phyloP scores from a whole-genome alignment of 2,113 vertebrate genomes.

The Zosterops lateralis region DNA sequence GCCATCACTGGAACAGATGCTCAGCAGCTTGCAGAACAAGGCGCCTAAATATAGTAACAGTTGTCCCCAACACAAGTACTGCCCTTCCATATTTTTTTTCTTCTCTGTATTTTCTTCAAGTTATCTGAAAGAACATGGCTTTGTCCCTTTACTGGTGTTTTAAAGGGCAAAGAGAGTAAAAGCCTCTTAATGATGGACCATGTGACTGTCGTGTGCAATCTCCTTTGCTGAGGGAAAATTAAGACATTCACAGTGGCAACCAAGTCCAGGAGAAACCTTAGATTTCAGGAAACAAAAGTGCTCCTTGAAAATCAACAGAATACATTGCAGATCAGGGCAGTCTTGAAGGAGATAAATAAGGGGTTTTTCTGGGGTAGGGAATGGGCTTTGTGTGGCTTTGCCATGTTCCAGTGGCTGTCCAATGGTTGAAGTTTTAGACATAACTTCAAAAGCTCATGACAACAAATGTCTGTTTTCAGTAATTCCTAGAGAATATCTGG shows the following conservation, averaged over 20 bases:
- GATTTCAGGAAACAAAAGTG: background rate
- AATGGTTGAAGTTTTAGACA: background rate
- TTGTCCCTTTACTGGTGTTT: constrained; percentile 3
- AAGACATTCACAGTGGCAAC: background rate
- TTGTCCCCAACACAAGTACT: constrained; percentile 40
- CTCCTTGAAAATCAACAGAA: background rate
- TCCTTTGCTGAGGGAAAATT: background rate
- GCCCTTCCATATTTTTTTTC: background rate
- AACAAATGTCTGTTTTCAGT: background rate
- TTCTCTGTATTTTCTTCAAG: background rate
- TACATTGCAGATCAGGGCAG: background rate
- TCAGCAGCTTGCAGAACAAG: constrained; percentile 35
- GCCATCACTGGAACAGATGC: constrained; percentile 28
- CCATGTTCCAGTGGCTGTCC: background rate
- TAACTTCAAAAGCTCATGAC: background rate
- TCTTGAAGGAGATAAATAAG: background rate
- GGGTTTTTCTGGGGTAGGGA: background rate
- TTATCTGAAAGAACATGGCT: background rate
- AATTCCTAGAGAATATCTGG: background rate
- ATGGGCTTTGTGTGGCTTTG: background rate
- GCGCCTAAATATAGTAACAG: constrained; percentile 53
- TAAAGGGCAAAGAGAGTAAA: constrained; percentile 43
- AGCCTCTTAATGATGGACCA: background rate
- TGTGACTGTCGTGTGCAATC: background rate
- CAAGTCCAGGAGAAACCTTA: background rate